Base-by-base conservation (phyloP, 2,113 vertebrate genomes). In the Podocnemis expansa region DNA sequence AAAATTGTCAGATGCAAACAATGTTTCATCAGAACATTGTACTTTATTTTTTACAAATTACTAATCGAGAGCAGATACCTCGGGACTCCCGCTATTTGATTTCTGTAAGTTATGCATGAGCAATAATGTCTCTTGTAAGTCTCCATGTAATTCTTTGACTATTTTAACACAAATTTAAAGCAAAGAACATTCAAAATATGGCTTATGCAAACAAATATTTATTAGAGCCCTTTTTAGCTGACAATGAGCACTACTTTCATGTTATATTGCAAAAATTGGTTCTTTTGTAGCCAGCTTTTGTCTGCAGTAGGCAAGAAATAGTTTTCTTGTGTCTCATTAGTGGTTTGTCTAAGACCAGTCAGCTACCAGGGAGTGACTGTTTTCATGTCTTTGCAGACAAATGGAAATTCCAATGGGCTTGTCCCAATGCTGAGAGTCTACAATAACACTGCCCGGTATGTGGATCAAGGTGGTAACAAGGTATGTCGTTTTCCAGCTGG, bases 401-500 rank as follows among this genome's bases (percentile, higher is more conserved):
- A 99, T 21, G 99, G 99, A 1, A 98, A 97, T 67, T 99, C 99
- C 82, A 99, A 99, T 5, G 99, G 99, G 54, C 97, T 99, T 9
- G 99, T 99, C 45, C 99, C 99, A 0, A 99, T 99, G 99, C 98
- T 99, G 78, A 98, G 99, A 70, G 99, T 99, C 9, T 99, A 99
- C 97, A 99, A 99, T 95, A 99, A 99, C 97, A 99, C 99, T 0
- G 99, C 99, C 17, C 99, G 99, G 4, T 99, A 99, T 17, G 99
- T 99, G 93, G 99, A 99, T 89, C 99, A 99, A 82, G 99, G 99
- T 3, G 99, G 99, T 41, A 99, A 99, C 97, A 99, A 99, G 99
- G 99, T 99, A 94, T 56, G 82, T 5, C 56, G 25, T 85, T 10
- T 84, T 45, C 58, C 17, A 52, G 1, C 4, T 0, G 0, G 6